phyloP scores from a whole-genome alignment of 64 coral and sea anemone genomes.

The Catalaphyllia jardinei region DNA sequence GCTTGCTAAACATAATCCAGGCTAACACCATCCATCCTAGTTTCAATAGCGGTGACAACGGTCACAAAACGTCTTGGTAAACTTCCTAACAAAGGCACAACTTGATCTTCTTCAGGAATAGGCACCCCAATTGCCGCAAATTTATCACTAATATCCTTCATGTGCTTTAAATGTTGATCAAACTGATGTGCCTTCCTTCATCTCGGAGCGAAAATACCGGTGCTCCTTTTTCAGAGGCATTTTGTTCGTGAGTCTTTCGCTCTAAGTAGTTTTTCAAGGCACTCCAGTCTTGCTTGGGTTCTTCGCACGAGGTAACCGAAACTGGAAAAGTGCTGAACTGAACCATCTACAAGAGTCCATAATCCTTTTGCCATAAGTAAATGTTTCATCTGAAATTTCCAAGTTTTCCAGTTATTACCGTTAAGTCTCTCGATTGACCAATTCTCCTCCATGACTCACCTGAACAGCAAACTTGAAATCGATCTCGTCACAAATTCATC shows the following conservation, averaged over 20 bases:
- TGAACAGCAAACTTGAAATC: too few relatives aligned
- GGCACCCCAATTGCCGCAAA: constrained; percentile 56
- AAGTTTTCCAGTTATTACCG: not conserved
- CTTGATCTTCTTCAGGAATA: constrained; percentile 42
- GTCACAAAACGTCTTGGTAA: constrained; percentile 44
- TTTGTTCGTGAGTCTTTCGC: constrained; percentile 25
- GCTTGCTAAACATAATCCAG: not conserved
- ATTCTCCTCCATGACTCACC: not conserved
- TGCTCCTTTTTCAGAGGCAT: not conserved
- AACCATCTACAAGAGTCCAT: too few relatives aligned
- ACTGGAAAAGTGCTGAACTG: too few relatives aligned
- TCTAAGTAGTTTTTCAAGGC: constrained; percentile 39
- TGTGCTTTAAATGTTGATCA: constrained; percentile 40
- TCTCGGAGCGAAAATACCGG: constrained; percentile 43
- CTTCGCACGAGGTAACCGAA: constrained; percentile 23
- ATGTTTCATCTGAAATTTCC: too few relatives aligned
- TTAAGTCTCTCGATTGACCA: not conserved
- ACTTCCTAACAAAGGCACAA: constrained; percentile 39
- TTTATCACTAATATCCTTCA: constrained; percentile 1
- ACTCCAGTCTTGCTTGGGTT: constrained; percentile 36
- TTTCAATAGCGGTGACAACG: constrained; percentile 40
- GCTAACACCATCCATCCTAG: not conserved
- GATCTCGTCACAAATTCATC: too few relatives aligned
- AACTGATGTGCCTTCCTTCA: constrained; percentile 30
- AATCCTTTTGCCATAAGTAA: too few relatives aligned